Evolutionary conservation across 2,797 vertebrate genomes (phyloP).

Genomic region (Squalus acanthias): DNA sequence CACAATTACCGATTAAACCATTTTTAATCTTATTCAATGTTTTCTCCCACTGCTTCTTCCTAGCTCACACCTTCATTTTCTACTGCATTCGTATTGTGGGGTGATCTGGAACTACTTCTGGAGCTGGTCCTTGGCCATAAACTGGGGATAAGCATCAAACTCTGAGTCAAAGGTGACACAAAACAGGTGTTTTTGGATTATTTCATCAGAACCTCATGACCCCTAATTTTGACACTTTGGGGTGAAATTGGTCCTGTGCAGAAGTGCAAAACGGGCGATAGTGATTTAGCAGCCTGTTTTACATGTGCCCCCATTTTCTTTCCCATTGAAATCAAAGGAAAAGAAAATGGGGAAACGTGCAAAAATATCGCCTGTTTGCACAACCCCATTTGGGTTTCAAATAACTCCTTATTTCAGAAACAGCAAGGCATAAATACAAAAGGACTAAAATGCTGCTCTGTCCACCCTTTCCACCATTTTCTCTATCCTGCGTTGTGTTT

Average conservation of each 20-base stretch:
- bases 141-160: too few species aligned
- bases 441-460: background rate
- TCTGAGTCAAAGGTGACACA: background rate
- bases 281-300: background rate
- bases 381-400: background rate
- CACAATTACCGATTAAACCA: background rate
- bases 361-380: background rate
- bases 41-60: background rate
- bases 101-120: background rate
- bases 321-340: background rate
- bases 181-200: background rate
- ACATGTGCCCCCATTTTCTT: background rate
- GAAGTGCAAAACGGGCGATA: background rate
- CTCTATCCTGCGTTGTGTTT: background rate
- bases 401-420: background rate
- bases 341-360: background rate
- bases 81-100: background rate
- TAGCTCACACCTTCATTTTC: background rate
- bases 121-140: background rate
- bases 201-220: background rate
- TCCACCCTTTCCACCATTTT: background rate
- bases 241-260: background rate
- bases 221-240: background rate
- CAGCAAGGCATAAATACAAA: background rate
- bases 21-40: background rate